A percentile compares a stretch with the other conserved stretches of the same genome.
Evolutionary conservation across 2,797 vertebrate species (phyloP).

Genomic region (Cirrhinus mrigala): DNA sequence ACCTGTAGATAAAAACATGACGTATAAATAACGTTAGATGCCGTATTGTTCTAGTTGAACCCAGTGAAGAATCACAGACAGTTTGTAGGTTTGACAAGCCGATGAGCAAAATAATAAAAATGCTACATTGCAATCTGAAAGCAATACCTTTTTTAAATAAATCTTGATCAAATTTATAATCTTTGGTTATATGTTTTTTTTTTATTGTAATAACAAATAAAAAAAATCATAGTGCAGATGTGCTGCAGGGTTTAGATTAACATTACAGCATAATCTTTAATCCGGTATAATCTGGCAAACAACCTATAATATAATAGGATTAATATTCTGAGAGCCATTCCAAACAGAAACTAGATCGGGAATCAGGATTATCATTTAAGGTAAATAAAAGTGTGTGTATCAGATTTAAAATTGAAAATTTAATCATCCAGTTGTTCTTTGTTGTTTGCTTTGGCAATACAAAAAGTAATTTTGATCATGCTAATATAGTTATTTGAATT

Average conservation of each 20-base stretch:
- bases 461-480: neutral
- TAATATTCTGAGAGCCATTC: conserved; percentile 38
- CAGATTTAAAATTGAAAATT: neutral
- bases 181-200: neutral
- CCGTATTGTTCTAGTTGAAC: neutral
- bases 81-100: neutral
- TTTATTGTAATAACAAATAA: neutral
- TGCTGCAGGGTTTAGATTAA: conserved; percentile 8
- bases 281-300: conserved; percentile 62
- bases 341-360: conserved; percentile 58
- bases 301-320: conserved; percentile 43
- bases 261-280: conserved; percentile 56
- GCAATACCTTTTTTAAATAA: neutral
- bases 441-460: neutral
- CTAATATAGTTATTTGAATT: neutral
- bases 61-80: neutral
- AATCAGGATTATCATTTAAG: conserved; percentile 53
- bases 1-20: conserved; percentile 63
- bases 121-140: neutral
- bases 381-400: conserved; percentile 5
- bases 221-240: conserved; percentile 37
- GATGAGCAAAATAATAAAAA: neutral
- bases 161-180: neutral
- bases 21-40: neutral
- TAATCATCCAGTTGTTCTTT: neutral